phyloP scores from a whole-genome alignment of 2,113 vertebrate genomes.

The Psettodes erumei region DNA sequence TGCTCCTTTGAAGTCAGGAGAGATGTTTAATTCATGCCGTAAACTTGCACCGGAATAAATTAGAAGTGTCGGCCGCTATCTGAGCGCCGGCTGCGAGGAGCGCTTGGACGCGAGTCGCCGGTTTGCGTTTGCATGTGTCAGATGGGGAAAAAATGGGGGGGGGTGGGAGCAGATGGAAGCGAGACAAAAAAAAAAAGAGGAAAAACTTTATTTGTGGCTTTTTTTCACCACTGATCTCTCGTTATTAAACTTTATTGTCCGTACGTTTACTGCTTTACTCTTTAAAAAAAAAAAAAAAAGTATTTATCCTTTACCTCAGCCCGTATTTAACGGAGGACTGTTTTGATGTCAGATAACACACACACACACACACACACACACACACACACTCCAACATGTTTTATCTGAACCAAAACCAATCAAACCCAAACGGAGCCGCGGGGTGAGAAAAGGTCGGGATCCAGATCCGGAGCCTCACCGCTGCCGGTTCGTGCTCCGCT shows the following conservation, averaged over 20 bases:
- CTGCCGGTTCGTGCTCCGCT: slow-evolving; percentile 52
- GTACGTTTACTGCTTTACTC: too few relatives aligned
- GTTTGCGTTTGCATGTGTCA: slow-evolving; percentile 31
- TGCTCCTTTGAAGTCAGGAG: slow-evolving; percentile 71
- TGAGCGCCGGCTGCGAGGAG: neutral
- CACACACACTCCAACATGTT: too few relatives aligned
- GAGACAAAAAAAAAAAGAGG: neutral
- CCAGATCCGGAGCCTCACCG: slow-evolving; percentile 44
- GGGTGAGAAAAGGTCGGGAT: slow-evolving; percentile 60
- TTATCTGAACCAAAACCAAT: slow-evolving; percentile 51
- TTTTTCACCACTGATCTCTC: neutral
- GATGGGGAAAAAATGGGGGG: neutral
- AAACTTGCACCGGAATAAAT: slow-evolving; percentile 75
- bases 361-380: too few relatives aligned
- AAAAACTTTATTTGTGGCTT: neutral
- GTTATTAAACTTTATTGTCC: neutral
- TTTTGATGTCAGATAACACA: slow-evolving; percentile 20
- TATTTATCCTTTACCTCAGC: slow-evolving; percentile 4
- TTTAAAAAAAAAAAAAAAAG: too few relatives aligned
- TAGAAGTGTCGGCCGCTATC: slow-evolving; percentile 61
- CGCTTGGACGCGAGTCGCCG: too few relatives aligned
- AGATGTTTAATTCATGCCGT: slow-evolving; percentile 76
- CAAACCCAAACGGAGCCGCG: slow-evolving; percentile 47
- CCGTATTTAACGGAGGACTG: slow-evolving; percentile 1
- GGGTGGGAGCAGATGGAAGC: neutral